Conservation (phyloP, 2,888 invertebrate genomes). For the Sycophila texana region DNA sequence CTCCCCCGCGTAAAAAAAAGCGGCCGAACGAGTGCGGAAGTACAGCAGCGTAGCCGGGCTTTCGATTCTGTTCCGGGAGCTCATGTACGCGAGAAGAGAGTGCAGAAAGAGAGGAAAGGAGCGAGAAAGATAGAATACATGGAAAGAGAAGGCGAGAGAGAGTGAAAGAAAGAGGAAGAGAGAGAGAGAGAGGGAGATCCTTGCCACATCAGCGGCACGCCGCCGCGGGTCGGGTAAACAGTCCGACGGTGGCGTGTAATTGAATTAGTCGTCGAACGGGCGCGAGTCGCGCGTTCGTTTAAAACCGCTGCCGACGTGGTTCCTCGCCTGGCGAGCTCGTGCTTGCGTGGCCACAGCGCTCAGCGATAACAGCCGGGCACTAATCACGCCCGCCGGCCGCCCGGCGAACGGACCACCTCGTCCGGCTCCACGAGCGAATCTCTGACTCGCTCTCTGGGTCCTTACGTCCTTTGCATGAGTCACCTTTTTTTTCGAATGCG, state of each 20-base stretch:
- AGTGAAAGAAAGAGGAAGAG: not conserved
- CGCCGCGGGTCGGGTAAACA: not conserved
- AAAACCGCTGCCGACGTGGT: slow-evolving; percentile 28
- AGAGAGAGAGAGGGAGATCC: not conserved
- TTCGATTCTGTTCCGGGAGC: too few species aligned
- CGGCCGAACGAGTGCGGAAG: too few species aligned
- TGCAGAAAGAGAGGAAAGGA: too few species aligned
- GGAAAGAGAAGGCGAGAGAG: too few species aligned
- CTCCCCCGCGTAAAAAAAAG: too few species aligned
- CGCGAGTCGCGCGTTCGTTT: slow-evolving; percentile 33
- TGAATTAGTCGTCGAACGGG: slow-evolving; percentile 58
- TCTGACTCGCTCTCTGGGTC: not conserved
- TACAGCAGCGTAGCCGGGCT: too few species aligned
- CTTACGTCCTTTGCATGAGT: not conserved
- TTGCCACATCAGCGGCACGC: not conserved
- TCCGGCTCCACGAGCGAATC: not conserved
- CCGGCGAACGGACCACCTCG: not conserved
- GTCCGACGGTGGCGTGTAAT: slow-evolving; percentile 58
- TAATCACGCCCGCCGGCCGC: slow-evolving; percentile 25
- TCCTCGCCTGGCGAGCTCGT: not conserved
- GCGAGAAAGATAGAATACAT: not conserved
- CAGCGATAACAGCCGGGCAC: not conserved
- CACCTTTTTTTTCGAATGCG: not conserved
- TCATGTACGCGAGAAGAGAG: too few species aligned
- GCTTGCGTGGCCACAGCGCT: not conserved